A percentile compares a stretch with the other conserved stretches of the same genome.
Conservation (phyloP, 64 coral and sea anemone genomes). For the Montipora capricornis region DNA sequence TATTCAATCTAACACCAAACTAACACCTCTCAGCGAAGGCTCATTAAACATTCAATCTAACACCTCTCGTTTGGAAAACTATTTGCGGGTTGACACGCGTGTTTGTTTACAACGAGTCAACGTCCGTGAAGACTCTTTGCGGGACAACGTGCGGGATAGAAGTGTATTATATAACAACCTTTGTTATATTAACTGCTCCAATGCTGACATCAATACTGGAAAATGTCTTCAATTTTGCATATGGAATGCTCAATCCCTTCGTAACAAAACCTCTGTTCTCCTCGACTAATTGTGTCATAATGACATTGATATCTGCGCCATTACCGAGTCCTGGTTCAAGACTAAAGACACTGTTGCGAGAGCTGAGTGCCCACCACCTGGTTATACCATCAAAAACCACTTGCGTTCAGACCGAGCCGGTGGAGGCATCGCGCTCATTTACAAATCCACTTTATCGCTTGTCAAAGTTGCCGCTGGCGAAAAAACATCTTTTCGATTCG, state of each 20-base stretch:
- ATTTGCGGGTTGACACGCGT: too few relatives aligned
- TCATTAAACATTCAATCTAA: too few relatives aligned
- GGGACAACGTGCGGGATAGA: too few relatives aligned
- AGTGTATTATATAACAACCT: too few relatives aligned
- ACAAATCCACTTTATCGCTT: slow-evolving; percentile 16
- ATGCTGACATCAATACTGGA: neutral
- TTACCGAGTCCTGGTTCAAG: neutral
- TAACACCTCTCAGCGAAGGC: neutral
- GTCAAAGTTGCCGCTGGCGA: slow-evolving; percentile 16
- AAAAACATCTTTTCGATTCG: slow-evolving; percentile 10
- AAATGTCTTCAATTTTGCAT: neutral
- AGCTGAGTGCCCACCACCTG: neutral
- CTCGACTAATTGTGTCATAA: neutral
- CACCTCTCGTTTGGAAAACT: too few relatives aligned
- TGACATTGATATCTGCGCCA: neutral
- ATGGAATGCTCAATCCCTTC: neutral
- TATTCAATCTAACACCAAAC: slow-evolving; percentile 3
- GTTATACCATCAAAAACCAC: neutral
- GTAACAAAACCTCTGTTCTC: neutral
- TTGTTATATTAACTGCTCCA: neutral
- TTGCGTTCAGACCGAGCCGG: neutral
- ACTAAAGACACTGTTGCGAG: neutral
- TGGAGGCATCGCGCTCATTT: slow-evolving; percentile 5
- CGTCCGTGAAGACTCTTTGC: too few relatives aligned
- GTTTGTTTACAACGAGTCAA: too few relatives aligned